Evolutionary conservation across 2,797 vertebrate genomes (phyloP).

Genomic region (Anas georgica): DNA sequence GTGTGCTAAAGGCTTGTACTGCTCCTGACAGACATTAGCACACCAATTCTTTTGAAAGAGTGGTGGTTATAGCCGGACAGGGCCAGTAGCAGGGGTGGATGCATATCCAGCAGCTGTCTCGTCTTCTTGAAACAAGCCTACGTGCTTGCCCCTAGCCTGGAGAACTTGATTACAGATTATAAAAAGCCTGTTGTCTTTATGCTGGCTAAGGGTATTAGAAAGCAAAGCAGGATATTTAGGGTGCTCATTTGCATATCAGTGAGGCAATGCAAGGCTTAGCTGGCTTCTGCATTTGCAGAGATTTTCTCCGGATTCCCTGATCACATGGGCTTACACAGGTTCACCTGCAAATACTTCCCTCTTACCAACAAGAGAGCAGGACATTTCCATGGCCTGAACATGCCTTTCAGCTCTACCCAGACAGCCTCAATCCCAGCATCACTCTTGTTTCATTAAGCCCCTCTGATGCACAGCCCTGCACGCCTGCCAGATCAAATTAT

Average conservation of each 20-base stretch:
- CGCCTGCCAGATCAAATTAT: constrained; percentile 72
- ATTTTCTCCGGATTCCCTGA: constrained; percentile 30
- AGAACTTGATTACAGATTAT: constrained; percentile 35
- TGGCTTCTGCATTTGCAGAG: constrained; percentile 36
- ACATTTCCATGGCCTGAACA: constrained; percentile 17
- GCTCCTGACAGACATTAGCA: not conserved
- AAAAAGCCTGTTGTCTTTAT: constrained; percentile 49
- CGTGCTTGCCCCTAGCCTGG: not conserved
- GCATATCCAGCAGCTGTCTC: not conserved
- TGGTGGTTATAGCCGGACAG: not conserved
- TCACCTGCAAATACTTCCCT: constrained; percentile 6
- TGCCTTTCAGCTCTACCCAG: constrained; percentile 33
- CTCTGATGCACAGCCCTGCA: constrained; percentile 64
- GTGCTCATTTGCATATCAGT: constrained; percentile 55
- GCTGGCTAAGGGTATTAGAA: constrained; percentile 52
- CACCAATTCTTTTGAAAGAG: not conserved
- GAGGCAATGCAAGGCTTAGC: constrained; percentile 51
- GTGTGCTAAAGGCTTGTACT: not conserved
- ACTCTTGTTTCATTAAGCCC: constrained; percentile 62
- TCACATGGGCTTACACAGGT: constrained; percentile 29
- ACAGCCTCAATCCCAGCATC: constrained; percentile 52
- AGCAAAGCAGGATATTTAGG: constrained; percentile 61
- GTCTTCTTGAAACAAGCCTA: not conserved
- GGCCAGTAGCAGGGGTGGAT: not conserved
- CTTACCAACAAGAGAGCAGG: constrained; percentile 7